These are phyloP conservation scores for Criorhina ranunculi DNA, from an alignment of 2,888 invertebrate genomes.

Conservation along the genomic window DNA sequence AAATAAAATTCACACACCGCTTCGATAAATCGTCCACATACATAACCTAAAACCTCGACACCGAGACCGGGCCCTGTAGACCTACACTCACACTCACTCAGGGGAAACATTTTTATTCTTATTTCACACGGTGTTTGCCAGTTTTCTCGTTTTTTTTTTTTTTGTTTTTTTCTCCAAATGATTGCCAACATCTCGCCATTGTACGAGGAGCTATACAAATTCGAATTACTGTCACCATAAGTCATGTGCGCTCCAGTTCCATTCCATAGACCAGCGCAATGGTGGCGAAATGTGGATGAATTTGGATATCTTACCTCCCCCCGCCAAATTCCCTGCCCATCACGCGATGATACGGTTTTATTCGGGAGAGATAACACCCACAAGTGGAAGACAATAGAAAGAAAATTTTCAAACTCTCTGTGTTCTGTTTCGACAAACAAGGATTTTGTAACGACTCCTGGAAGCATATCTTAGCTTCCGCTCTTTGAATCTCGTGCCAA, in stretches of 20 bases:
- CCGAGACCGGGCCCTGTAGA: background rate
- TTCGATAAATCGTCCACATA: constrained; percentile 39
- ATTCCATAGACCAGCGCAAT: constrained; percentile 36
- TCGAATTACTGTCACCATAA: constrained; percentile 72
- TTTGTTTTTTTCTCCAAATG: constrained; percentile 38
- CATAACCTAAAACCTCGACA: constrained; percentile 36
- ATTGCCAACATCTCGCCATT: constrained; percentile 35
- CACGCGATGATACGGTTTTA: background rate
- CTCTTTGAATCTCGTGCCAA: constrained; percentile 42
- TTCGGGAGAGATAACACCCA: background rate
- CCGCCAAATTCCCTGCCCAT: background rate
- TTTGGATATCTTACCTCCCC: constrained; percentile 2
- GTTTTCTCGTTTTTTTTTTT: background rate
- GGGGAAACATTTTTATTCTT: constrained; percentile 45
- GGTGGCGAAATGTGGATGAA: constrained; percentile 32
- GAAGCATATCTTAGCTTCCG: constrained; percentile 52
- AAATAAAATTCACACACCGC: constrained; percentile 46
- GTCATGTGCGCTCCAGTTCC: constrained; percentile 71
- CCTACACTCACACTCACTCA: background rate
- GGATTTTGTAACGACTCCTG: constrained; percentile 26
- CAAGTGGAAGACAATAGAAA: constrained; percentile 18
- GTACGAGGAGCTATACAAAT: constrained; percentile 55
- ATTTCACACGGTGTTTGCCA: background rate
- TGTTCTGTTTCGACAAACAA: constrained; percentile 41
- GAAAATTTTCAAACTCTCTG: constrained; percentile 7